Evolutionary conservation across 2,888 invertebrate species (phyloP), one percentile per base, ranked within the genome.

Genomic region (Endotricha flammealis): DNA sequence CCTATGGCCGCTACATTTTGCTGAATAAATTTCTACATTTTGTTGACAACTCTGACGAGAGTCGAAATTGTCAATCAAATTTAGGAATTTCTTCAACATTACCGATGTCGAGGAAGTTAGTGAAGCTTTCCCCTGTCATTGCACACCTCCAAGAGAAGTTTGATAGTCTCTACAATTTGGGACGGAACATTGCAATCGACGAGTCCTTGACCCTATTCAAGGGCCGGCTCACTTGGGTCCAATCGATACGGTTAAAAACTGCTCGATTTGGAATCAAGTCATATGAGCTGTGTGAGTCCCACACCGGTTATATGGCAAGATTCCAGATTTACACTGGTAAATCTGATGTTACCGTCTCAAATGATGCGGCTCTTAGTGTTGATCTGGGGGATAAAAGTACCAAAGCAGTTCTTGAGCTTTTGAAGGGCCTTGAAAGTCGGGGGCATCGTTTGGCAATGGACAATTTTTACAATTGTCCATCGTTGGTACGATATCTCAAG

Each of bases 161-260:
- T 16, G 9, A 10, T 11, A 7, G 10, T 2, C 12, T 30, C 7
- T 30, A 20, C 20, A 34, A 32, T 7, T 12, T 45, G 2, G 28
- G 12, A 3, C 35, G 14, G 3, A 29, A 46, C 2, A 14, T 53
- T 1, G 17, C 32, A 2, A 46, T 54, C n/a, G 44, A 48, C 12
- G 53, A 55, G 44, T 48, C 53, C 25, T 40, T 53, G 44, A 45
- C 46, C 12, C 37, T 53, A 29, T 50, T 38, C 33, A 50, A 50
- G 39, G 52, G 45, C 7, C 42, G 42, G 4, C 32, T 49, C 32
- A 42, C 45, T 11, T 52, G 47, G 47, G 28, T 37, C 12, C 48
- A 48, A 11, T 28, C 32, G 7, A 48, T 48, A 25, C 23, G 41
- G 12, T 30, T 46, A n/a, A 50, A 53, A 38, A 28, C 45, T 30